phyloP scores from a whole-genome alignment of 2,113 vertebrate genomes.

The Callipepla californica region DNA sequence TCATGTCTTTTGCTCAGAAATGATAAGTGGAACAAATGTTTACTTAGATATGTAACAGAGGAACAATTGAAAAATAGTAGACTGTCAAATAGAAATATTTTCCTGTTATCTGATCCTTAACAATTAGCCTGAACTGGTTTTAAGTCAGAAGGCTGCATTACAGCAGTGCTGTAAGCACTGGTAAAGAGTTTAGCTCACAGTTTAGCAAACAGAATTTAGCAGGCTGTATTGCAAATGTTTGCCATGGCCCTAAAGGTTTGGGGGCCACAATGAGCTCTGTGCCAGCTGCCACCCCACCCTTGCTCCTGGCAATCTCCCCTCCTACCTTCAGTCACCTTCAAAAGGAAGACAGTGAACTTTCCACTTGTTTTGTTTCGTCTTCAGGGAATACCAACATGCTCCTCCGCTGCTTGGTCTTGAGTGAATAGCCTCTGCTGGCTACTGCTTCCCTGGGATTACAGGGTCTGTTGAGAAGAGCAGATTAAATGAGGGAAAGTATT shows the following conservation, averaged over 20 bases:
- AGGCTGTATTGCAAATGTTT: not conserved
- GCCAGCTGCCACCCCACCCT: not conserved
- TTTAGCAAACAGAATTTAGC: not conserved
- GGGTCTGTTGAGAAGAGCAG: not conserved
- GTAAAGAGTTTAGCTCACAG: not conserved
- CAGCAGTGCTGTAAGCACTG: not conserved
- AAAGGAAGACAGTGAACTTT: not conserved
- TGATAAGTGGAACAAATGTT: slow-evolving; percentile 91
- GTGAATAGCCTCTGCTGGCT: not conserved
- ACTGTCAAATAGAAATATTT: slow-evolving; percentile 79
- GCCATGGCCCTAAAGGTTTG: not conserved
- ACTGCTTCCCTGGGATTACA: not conserved
- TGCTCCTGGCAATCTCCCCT: not conserved
- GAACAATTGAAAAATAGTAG: slow-evolving; percentile 79
- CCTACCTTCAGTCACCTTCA: not conserved
- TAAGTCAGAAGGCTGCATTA: not conserved
- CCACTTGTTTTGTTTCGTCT: not conserved
- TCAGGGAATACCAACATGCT: not conserved
- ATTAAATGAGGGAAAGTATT: not conserved
- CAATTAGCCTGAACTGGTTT: slow-evolving; percentile 70
- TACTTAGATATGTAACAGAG: slow-evolving; percentile 84
- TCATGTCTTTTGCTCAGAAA: slow-evolving; percentile 88
- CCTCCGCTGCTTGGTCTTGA: not conserved
- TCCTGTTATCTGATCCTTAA: slow-evolving; percentile 77
- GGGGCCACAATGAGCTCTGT: not conserved